A percentile compares a stretch with the other conserved stretches of the same genome.
Conservation (phyloP, 1,140 invertebrate species). For the Solen grandis region DNA sequence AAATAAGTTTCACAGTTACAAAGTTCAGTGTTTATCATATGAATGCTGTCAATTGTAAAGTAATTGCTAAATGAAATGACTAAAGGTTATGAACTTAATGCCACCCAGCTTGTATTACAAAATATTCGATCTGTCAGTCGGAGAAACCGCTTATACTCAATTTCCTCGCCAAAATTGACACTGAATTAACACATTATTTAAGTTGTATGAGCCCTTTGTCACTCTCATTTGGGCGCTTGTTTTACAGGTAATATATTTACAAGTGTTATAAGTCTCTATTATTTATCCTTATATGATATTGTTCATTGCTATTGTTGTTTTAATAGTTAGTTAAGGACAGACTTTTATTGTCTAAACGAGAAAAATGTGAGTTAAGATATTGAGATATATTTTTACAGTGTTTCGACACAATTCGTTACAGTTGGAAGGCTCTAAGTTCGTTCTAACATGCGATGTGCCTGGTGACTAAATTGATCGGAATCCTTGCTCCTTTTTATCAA, state of each 20-base stretch:
- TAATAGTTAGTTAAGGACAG: no score
- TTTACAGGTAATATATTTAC: constrained; percentile 18
- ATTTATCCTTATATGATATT: constrained; percentile 43
- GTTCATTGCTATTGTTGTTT: no score
- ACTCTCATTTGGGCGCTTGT: no score
- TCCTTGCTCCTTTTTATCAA: no score
- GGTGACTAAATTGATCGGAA: no score
- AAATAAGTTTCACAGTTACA: constrained; percentile 10
- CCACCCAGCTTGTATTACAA: constrained; percentile 32
- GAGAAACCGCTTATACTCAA: neutral
- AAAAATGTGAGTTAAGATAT: no score
- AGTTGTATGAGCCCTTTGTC: no score
- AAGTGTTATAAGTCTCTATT: constrained; percentile 51
- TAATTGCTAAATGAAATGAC: constrained; percentile 53
- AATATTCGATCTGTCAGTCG: neutral
- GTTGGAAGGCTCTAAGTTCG: no score
- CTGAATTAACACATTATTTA: constrained; percentile 44
- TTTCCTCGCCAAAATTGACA: constrained; percentile 41
- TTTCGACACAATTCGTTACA: no score
- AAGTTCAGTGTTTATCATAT: constrained; percentile 35
- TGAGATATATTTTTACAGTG: no score
- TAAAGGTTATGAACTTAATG: constrained; percentile 40
- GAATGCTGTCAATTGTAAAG: constrained; percentile 49
- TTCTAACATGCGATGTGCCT: no score
- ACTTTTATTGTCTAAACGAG: no score